Base-by-base conservation (phyloP, 2,113 vertebrate species). In the Mormyrus iriodes region DNA sequence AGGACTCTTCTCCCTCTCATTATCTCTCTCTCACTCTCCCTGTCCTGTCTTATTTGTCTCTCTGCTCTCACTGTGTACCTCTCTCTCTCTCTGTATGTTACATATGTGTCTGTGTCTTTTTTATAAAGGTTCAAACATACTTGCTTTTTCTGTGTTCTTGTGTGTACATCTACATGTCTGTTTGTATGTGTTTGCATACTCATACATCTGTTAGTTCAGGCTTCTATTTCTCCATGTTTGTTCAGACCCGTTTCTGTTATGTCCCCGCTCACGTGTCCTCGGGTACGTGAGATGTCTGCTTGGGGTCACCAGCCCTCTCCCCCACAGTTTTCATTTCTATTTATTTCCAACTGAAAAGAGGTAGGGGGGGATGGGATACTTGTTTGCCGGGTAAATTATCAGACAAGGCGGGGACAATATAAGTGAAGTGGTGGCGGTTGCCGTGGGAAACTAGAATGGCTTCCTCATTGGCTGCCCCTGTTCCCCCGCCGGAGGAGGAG, bases 361-460 rank as follows among this genome's bases (percentile, higher is more conserved):
- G 76, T 58, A 44, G 86, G 53, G 39, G 55, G 53, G 35, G 24
- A 65, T 6, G 21, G 35, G 53, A 87, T 39, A 44, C 86, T 65
- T 87, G 55, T 87, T 46, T 87, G 65, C 39, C 39, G 39, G 55
- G 55, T 65, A 39, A 2, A 65, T 65, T 87, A 46, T 87, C 35
- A 13, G 86, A n/a, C 19, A 6, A 49, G 83, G 52, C 53, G 65
- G 55, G 61, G 86, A 65, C 53, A 87, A 46, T 65, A 87, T 86
- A 86, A 55, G n/a, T 86, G 24, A 49, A 55, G 51, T 86, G 85
- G 49, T 21, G 51, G 85, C n/a, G 85, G 85, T 86, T 86, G 85
- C 85, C 31, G 85, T 27, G 10, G 49, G 85, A 86, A 55, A 39
- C 85, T 31, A 35, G 31, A 86, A 55, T 55, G 31, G 85, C 44